Percentiles rank a stretch among this genome's conserved stretches.
Evolutionary conservation across 2,113 vertebrate species (phyloP).

Genomic region (Machaerirhynchus nigripectus): DNA sequence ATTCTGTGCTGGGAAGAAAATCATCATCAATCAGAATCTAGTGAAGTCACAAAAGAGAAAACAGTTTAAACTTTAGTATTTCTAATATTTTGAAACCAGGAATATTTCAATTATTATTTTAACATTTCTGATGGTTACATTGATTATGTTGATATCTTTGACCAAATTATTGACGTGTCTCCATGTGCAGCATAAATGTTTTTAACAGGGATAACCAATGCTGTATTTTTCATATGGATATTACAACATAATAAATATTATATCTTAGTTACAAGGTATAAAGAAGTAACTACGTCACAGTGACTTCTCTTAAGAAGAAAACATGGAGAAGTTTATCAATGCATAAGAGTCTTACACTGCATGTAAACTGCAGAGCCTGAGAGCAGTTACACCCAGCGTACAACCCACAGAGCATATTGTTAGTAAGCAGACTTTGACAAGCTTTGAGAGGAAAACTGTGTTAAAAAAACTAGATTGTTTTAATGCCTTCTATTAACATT

Average conservation of each 20-base stretch:
- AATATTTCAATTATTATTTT: background rate
- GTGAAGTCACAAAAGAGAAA: background rate
- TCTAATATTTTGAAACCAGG: background rate
- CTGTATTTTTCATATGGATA: background rate
- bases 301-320: background rate
- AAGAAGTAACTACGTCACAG: background rate
- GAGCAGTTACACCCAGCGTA: background rate
- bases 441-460: background rate
- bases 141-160: background rate
- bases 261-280: background rate
- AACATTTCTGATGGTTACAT: background rate
- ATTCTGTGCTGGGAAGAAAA: background rate
- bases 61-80: background rate
- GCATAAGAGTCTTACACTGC: background rate
- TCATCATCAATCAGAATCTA: background rate
- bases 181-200: background rate
- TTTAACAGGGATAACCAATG: background rate
- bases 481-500: background rate
- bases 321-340: background rate
- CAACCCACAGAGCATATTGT: background rate
- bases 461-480: background rate
- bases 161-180: background rate
- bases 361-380: background rate
- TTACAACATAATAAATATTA: background rate
- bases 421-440: background rate